A percentile compares a stretch with the other conserved stretches of the same genome.
These are phyloP conservation scores for Hydrozoanthus gracilis DNA, from an alignment of 92 coral and sea anemone genomes.

Conservation along the genomic window DNA sequence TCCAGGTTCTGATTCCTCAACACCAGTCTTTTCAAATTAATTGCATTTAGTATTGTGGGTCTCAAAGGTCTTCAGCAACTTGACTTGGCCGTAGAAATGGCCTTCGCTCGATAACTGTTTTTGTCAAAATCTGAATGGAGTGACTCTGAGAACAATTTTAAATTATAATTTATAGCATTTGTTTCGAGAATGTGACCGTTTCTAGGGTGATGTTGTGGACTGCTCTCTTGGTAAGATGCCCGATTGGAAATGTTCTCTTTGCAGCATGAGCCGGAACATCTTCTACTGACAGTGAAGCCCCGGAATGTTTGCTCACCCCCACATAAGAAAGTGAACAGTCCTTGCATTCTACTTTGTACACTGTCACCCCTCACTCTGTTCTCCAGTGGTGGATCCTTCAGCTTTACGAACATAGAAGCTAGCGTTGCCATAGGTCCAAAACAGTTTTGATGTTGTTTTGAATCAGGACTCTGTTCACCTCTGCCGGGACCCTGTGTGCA, in stretches of 20 bases:
- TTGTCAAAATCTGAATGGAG: too few species aligned
- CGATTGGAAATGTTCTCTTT: neutral
- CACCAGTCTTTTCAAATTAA: too few species aligned
- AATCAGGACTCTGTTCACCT: neutral
- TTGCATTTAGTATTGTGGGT: too few species aligned
- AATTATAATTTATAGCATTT: too few species aligned
- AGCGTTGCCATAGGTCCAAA: neutral
- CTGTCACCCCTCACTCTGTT: neutral
- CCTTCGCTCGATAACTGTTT: too few species aligned
- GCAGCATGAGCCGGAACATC: neutral
- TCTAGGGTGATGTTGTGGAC: neutral
- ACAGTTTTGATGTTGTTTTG: neutral
- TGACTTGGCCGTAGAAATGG: too few species aligned
- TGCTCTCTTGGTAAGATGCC: neutral
- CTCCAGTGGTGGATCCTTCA: neutral
- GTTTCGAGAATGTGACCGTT: too few species aligned
- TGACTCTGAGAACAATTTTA: too few species aligned
- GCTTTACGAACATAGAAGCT: neutral
- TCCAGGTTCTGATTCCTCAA: too few species aligned
- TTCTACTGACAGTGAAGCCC: neutral
- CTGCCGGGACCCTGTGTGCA: neutral
- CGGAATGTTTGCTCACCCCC: neutral
- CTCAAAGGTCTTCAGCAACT: too few species aligned
- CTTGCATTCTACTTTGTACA: neutral
- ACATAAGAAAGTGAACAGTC: too few species aligned